Conservation (phyloP, 2,888 invertebrate genomes). For the Alentia gelatinosa region DNA sequence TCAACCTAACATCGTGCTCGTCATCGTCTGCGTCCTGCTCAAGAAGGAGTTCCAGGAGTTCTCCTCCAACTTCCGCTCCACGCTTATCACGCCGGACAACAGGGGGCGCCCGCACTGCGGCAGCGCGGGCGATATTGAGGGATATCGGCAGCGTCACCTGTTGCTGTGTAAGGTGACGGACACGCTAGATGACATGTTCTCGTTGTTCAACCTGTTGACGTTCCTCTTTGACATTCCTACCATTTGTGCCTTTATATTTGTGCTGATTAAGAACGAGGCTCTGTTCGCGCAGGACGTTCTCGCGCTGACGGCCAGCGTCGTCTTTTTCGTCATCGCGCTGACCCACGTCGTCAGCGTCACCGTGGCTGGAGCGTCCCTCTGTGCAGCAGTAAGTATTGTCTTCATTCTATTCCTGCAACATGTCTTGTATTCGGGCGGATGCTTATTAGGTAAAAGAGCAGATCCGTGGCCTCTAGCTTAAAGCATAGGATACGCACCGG, state of each 20-base stretch:
- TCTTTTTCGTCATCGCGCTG: constrained; percentile 48
- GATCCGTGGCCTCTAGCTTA: too few relatives aligned
- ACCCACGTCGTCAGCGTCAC: constrained; percentile 53
- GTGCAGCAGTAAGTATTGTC: constrained; percentile 43
- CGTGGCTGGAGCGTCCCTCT: constrained; percentile 43
- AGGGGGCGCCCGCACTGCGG: constrained; percentile 32
- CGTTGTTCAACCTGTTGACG: constrained; percentile 48
- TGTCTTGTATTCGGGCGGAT: neutral
- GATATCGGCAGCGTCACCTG: constrained; percentile 37
- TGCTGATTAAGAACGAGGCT: constrained; percentile 38
- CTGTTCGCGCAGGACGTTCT: constrained; percentile 15
- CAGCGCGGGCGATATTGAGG: constrained; percentile 49
- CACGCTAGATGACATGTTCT: constrained; percentile 55
- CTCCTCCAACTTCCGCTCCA: constrained; percentile 42
- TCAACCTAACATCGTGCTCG: constrained; percentile 43
- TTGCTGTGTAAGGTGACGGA: constrained; percentile 47
- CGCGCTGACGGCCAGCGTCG: constrained; percentile 24
- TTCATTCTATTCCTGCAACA: neutral
- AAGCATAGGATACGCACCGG: too few relatives aligned
- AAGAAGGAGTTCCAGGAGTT: constrained; percentile 51
- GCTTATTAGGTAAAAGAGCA: neutral
- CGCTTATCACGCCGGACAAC: constrained; percentile 47
- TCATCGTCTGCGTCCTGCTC: constrained; percentile 48
- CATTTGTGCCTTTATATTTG: constrained; percentile 44
- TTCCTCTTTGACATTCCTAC: constrained; percentile 50